phyloP scores from a whole-genome alignment of 2,888 invertebrate genomes.

The Cylindroiulus punctatus region DNA sequence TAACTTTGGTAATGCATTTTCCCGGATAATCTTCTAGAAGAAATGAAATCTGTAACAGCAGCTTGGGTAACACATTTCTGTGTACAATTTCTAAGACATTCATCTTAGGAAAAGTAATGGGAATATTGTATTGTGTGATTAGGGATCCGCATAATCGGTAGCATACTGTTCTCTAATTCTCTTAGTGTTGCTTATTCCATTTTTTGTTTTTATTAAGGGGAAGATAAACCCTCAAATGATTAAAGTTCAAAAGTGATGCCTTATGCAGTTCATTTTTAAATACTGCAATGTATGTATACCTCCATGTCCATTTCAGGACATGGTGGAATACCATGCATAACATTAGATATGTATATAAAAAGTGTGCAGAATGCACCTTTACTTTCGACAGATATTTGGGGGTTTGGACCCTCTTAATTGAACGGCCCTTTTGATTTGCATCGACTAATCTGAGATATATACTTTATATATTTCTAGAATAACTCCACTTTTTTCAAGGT shows the following conservation, averaged over 20 bases:
- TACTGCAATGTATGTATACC: too few relatives aligned
- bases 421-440: background rate
- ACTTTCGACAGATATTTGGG: background rate
- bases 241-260: background rate
- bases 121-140: background rate
- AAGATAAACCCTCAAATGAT: slow-evolving; percentile 3
- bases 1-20: too few relatives aligned
- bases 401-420: background rate
- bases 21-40: too few relatives aligned
- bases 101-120: too few relatives aligned
- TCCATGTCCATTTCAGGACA: background rate
- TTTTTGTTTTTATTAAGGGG: background rate
- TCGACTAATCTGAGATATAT: slow-evolving; percentile 38
- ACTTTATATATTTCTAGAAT: slow-evolving; percentile 34
- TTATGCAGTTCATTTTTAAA: too few relatives aligned
- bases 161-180: background rate
- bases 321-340: background rate
- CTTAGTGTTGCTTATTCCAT: background rate
- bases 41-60: too few relatives aligned
- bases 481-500: slow-evolving; percentile 38
- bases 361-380: too few relatives aligned
- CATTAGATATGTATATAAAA: too few relatives aligned
- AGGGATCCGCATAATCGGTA: too few relatives aligned
- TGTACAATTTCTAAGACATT: too few relatives aligned
- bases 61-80: too few relatives aligned